A percentile compares a stretch with the other conserved stretches of the same genome.
Evolutionary conservation across 2,797 vertebrate genomes (phyloP).

Genomic region (Hoplostethus mediterraneus): DNA sequence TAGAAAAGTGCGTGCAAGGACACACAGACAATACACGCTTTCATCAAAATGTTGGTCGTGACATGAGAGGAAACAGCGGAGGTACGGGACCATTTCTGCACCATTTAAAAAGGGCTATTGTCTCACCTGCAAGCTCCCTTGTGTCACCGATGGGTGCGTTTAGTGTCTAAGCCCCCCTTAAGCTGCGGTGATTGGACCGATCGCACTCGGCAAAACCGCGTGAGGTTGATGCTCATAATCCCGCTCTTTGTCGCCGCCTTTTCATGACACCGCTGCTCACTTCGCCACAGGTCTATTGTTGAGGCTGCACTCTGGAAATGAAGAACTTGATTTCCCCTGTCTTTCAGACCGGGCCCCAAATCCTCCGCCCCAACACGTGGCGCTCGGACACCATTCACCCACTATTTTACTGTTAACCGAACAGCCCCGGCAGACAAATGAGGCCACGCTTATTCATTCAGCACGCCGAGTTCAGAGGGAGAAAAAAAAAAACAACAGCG

Average conservation of each 20-base stretch:
- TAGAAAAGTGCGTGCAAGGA: neutral
- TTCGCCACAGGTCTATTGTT: conserved; percentile 45
- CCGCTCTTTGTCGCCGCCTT: conserved; percentile 45
- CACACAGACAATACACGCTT: conserved; percentile 17
- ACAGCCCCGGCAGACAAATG: conserved; percentile 53
- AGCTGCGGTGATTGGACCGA: conserved; percentile 63
- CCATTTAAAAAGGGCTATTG: conserved; percentile 62
- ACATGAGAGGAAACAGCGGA: conserved; percentile 33
- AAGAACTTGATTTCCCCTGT: conserved; percentile 28
- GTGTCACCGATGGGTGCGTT: conserved; percentile 59
- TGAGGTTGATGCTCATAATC: conserved; percentile 46
- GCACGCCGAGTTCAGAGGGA: conserved; percentile 46
- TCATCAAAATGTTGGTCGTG: conserved; percentile 26
- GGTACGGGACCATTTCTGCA: conserved; percentile 18
- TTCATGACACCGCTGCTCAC: conserved; percentile 47
- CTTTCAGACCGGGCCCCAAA: conserved; percentile 57
- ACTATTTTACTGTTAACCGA: conserved; percentile 59
- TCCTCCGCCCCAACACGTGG: conserved; percentile 30
- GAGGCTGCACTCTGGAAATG: conserved; percentile 24
- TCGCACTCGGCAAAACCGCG: conserved; percentile 53
- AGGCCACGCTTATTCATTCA: conserved; percentile 44
- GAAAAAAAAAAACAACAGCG: conserved; percentile 51
- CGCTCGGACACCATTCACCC: conserved; percentile 37
- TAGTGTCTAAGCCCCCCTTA: conserved; percentile 57
- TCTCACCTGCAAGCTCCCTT: conserved; percentile 49